A percentile compares a stretch with the other conserved stretches of the same genome.
Conservation (phyloP, 2,113 vertebrate species). For the Cyphomyrus plagiostoma region DNA sequence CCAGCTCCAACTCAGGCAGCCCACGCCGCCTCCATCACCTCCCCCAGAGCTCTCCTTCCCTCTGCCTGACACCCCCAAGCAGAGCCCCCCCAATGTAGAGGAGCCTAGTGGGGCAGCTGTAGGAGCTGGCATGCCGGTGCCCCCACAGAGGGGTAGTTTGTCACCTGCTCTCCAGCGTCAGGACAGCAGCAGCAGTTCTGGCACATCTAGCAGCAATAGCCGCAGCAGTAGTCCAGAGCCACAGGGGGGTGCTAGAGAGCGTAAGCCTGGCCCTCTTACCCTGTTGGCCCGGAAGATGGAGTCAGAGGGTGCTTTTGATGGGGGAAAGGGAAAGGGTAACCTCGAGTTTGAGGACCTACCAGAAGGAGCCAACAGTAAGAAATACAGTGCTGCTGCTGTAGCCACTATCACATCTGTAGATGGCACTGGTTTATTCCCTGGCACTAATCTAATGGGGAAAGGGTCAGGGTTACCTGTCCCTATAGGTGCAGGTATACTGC, state of each 20-base stretch:
- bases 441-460: neutral
- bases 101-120: conserved; percentile 14
- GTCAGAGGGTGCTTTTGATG: conserved; percentile 61
- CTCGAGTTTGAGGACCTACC: conserved; percentile 42
- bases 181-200: conserved; percentile 61
- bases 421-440: neutral
- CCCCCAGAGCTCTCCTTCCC: conserved; percentile 65
- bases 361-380: conserved; percentile 33
- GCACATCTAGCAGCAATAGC: conserved; percentile 62
- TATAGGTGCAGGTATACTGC: neutral
- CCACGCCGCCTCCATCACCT: conserved; percentile 65
- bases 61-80: conserved; percentile 67
- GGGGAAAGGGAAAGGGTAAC: conserved; percentile 43
- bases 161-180: conserved; percentile 46
- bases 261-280: conserved; percentile 60
- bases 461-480: neutral
- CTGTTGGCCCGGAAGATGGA: conserved; percentile 65
- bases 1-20: conserved; percentile 56
- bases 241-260: conserved; percentile 49
- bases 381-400: conserved; percentile 44
- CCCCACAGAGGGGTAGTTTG: conserved; percentile 44
- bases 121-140: neutral
- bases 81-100: conserved; percentile 59
- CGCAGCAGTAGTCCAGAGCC: conserved; percentile 68
- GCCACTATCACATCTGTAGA: conserved; percentile 41